Evolutionary conservation across 2,797 vertebrate species (phyloP).

Genomic region (Acomys russatus): DNA sequence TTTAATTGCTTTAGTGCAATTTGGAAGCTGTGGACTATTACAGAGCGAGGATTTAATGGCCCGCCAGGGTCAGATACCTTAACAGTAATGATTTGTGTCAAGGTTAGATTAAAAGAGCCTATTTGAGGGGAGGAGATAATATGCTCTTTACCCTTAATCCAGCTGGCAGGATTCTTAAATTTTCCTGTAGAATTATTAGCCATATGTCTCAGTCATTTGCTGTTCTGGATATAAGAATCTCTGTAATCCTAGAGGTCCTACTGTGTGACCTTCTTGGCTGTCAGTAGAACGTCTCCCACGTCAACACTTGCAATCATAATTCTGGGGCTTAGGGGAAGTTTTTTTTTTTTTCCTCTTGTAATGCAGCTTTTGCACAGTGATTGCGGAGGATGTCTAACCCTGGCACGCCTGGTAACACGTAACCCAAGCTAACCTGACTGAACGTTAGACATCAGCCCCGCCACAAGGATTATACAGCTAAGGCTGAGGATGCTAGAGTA

Average conservation of each 20-base stretch:
- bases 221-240: slow-evolving; percentile 38
- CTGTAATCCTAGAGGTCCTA: slow-evolving; percentile 56
- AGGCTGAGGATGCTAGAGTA: neutral
- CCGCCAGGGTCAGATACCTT: neutral
- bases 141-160: slow-evolving; percentile 8
- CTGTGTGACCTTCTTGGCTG: slow-evolving; percentile 44
- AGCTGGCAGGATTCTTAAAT: slow-evolving; percentile 61
- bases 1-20: slow-evolving; percentile 22
- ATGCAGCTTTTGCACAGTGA: neutral
- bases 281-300: slow-evolving; percentile 16
- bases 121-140: neutral
- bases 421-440: neutral
- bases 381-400: neutral
- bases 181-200: slow-evolving; percentile 57
- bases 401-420: neutral
- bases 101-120: slow-evolving; percentile 66
- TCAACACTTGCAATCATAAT: slow-evolving; percentile 52
- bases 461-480: neutral
- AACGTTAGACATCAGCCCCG: neutral
- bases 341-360: rapidly evolving
- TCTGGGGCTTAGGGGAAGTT: neutral
- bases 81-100: slow-evolving; percentile 67
- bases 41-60: neutral
- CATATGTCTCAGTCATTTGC: slow-evolving; percentile 39
- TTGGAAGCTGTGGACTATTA: slow-evolving; percentile 42